Evolutionary conservation across 1,140 invertebrate species (phyloP), one percentile per base, ranked within the genome.

Genomic region (Aleiodes sp.): DNA sequence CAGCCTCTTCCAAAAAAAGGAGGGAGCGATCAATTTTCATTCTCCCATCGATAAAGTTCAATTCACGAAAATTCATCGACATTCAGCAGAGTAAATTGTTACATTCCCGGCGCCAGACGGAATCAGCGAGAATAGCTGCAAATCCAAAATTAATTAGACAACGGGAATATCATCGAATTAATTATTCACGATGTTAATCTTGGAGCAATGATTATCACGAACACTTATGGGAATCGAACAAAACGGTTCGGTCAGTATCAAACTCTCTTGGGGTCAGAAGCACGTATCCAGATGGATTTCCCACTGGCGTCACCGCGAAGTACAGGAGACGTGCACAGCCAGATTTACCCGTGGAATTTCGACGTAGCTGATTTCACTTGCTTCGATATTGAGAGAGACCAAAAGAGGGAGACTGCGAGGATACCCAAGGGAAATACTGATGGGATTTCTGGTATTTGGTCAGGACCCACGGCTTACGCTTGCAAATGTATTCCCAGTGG

Each of bases 401-500:
- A 56, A 12, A 8, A 37, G 31, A 39, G 31, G 14, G 31, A 29
- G 28, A 31, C 26, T 14, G 59, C 12, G 12, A 14, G 12, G 26
- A 19, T 35, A 35, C 7, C 39, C 10, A 41, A 39, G n/a, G 28
- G 26, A 56, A 8, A 37, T 28, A 29, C 52, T 67, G 46, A 70
- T 65, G 41, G 46, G 39, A 70, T 67, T 73, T 71, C 70, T 61
- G 63, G 60, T 76, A 73, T 80, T 80, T 76, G 77, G 70, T 64
- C 73, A 67, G 70, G 66, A 56, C 24, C 37, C 57, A 41, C 39
- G 57, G 73, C 70, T 79, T 76, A 75, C 63, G 71, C 70, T 79
- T 79, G 76, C 77, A 79, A 80, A 79, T 79, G 75, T 72, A 77
- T 78, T 78, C 75, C 12, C 43, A 31, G 16, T 33, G 52, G 41